Conservation (phyloP, 2,888 invertebrate species). For the Lithophane semibrunnea region DNA sequence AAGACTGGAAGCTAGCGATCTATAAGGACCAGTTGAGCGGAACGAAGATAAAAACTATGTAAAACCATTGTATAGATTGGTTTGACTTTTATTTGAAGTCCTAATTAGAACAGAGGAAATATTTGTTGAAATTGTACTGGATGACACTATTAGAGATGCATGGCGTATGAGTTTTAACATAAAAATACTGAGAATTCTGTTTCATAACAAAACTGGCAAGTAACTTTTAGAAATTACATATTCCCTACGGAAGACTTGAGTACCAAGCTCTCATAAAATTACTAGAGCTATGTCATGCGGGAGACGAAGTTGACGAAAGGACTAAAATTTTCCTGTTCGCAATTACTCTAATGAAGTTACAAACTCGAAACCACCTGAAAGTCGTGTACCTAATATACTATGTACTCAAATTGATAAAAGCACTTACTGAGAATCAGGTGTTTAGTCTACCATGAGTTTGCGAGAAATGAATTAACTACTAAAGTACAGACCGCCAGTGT, state of each 20-base stretch:
- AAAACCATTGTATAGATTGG: slow-evolving; percentile 14
- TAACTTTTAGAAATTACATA: not conserved
- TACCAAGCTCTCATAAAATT: slow-evolving; percentile 3
- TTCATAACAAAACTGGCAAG: not conserved
- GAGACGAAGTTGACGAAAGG: not conserved
- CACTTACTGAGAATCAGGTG: slow-evolving; percentile 39
- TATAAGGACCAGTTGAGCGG: slow-evolving; percentile 50
- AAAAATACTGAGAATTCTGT: not conserved
- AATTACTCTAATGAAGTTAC: slow-evolving; percentile 31
- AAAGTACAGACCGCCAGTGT: not conserved
- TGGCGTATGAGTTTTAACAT: not conserved
- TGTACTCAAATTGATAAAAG: slow-evolving; percentile 38
- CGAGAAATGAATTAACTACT: slow-evolving; percentile 25
- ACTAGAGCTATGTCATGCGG: not conserved
- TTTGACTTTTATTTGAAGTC: slow-evolving; percentile 5
- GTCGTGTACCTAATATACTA: slow-evolving; percentile 19
- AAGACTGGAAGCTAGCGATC: slow-evolving; percentile 60
- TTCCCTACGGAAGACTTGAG: not conserved
- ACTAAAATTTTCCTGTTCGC: not conserved
- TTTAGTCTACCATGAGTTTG: slow-evolving; percentile 26
- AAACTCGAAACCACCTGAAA: slow-evolving; percentile 12
- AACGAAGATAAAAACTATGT: slow-evolving; percentile 50
- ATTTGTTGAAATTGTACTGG: not conserved
- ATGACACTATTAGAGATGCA: not conserved
- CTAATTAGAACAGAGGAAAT: not conserved